phyloP scores from a whole-genome alignment of 2,797 vertebrate genomes.

The Poecile montanus region DNA sequence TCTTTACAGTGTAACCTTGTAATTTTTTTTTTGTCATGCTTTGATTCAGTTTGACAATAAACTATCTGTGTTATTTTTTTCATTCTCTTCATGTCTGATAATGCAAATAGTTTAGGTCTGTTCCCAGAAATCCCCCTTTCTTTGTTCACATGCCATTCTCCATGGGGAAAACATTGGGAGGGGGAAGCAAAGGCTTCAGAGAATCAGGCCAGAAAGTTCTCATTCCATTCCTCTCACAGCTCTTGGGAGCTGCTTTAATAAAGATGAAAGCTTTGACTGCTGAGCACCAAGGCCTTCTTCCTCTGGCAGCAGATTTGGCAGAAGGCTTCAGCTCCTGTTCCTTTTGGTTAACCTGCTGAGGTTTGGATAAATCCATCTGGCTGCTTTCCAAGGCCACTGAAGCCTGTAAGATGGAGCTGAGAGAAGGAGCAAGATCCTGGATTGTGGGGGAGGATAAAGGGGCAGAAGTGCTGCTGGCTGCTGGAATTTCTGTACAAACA shows the following conservation, averaged over 20 bases:
- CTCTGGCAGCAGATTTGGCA: not conserved
- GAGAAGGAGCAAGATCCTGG: not conserved
- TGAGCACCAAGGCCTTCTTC: not conserved
- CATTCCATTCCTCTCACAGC: not conserved
- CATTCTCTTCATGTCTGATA: slow-evolving; percentile 31
- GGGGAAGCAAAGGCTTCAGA: not conserved
- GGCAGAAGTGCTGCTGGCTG: not conserved
- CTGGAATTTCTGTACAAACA: too few species aligned
- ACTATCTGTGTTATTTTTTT: slow-evolving; percentile 27
- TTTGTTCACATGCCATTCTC: not conserved
- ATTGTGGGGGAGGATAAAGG: not conserved
- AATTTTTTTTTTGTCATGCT: not conserved
- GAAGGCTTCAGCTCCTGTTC: not conserved
- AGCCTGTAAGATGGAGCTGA: not conserved
- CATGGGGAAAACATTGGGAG: not conserved
- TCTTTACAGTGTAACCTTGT: slow-evolving; percentile 2
- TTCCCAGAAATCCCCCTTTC: not conserved
- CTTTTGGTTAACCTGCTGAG: not conserved
- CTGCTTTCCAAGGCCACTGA: not conserved
- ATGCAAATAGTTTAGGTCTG: not conserved
- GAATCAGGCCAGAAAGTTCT: not conserved
- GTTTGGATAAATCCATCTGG: not conserved
- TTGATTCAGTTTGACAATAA: slow-evolving; percentile 48
- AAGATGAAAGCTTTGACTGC: not conserved
- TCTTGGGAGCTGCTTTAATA: not conserved